Percentiles rank a stretch among this genome's conserved stretches.
These are phyloP conservation scores for Harpalus rufipes DNA, from an alignment of 2,888 invertebrate genomes.

Conservation along the genomic window DNA sequence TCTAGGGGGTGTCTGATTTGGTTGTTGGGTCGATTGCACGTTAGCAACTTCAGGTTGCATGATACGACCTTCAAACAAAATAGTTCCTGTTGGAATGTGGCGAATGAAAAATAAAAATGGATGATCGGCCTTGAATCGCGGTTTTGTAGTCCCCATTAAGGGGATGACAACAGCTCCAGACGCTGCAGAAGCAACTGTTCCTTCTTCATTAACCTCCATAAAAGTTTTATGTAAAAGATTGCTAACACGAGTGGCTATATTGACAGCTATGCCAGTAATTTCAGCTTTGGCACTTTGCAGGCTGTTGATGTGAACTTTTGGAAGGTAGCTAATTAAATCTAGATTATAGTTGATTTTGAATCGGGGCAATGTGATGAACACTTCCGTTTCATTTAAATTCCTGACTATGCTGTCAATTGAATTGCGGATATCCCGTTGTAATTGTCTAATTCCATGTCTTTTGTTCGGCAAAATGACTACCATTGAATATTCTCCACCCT, in stretches of 20 bases:
- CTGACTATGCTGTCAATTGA: conserved; percentile 78
- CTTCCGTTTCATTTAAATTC: conserved; percentile 77
- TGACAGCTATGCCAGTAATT: conserved; percentile 78
- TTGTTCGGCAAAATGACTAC: conserved; percentile 81
- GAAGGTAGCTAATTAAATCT: conserved; percentile 78
- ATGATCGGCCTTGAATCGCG: conserved; percentile 79
- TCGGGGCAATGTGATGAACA: conserved; percentile 80
- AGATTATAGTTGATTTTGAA: conserved; percentile 81
- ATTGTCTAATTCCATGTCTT: conserved; percentile 77
- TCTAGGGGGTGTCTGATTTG: background rate
- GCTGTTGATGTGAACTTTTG: conserved; percentile 79
- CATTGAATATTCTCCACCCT: conserved; percentile 83
- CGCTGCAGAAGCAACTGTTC: conserved; percentile 83
- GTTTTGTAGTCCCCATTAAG: conserved; percentile 79
- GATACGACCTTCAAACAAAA: conserved; percentile 83
- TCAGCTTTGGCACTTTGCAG: conserved; percentile 81
- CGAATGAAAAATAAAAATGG: conserved; percentile 85
- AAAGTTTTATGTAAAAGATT: conserved; percentile 82
- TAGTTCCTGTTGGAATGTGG: conserved; percentile 78
- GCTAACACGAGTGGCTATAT: conserved; percentile 74
- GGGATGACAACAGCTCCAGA: conserved; percentile 81
- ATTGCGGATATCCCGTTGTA: conserved; percentile 80
- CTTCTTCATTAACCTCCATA: conserved; percentile 83
- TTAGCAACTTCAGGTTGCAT: conserved; percentile 76
- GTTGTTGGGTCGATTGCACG: conserved; percentile 10